Evolutionary conservation across 2,888 invertebrate genomes (phyloP).

Genomic region (Rotaria sp.): DNA sequence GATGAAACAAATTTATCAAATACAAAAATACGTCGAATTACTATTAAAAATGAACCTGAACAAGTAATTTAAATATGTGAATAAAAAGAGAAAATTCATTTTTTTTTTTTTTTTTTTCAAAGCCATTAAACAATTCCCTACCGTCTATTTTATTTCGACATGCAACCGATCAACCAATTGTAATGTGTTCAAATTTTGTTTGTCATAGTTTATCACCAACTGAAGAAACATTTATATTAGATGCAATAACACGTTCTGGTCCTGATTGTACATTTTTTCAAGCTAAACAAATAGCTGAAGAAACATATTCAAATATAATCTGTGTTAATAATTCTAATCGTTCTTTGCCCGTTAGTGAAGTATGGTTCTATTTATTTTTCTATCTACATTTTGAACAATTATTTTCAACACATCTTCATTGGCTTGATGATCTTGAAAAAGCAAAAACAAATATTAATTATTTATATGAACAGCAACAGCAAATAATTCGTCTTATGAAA

Average conservation of each 20-base stretch:
- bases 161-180: not conserved
- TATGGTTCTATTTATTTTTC: slow-evolving; percentile 17
- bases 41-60: not conserved
- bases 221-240: slow-evolving; percentile 16
- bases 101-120: not conserved
- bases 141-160: not conserved
- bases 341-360: slow-evolving; percentile 3
- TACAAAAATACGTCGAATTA: not conserved
- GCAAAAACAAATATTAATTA: not conserved
- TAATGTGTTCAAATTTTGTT: not conserved
- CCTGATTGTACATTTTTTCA: slow-evolving; percentile 6
- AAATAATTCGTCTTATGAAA: not conserved
- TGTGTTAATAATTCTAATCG: slow-evolving; percentile 7
- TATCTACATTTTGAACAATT: not conserved
- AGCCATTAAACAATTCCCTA: not conserved
- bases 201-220: not conserved
- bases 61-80: not conserved
- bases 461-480: not conserved
- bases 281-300: slow-evolving; percentile 6
- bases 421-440: slow-evolving; percentile 19
- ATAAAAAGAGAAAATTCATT: not conserved
- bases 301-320: not conserved
- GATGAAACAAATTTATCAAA: not conserved
- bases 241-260: not conserved
- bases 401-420: slow-evolving; percentile 11